Evolutionary conservation across 2,797 vertebrate species (phyloP).

Genomic region (Sebastes variabilis): DNA sequence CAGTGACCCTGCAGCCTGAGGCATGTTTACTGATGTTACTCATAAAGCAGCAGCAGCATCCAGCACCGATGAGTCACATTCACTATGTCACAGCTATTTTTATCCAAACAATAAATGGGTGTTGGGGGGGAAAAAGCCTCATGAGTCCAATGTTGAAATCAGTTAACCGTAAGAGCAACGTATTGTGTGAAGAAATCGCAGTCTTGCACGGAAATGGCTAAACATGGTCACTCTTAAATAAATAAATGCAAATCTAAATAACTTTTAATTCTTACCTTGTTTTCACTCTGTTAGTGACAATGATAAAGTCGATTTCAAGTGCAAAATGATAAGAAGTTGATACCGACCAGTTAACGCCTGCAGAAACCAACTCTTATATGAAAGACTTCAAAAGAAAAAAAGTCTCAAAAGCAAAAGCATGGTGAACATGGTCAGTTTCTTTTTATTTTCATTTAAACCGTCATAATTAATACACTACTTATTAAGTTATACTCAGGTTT

Average conservation of each 20-base stretch:
- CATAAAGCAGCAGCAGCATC: constrained; percentile 15
- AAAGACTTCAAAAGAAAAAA: too few species aligned
- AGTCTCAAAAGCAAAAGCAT: background rate
- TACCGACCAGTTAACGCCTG: too few species aligned
- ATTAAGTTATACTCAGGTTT: background rate
- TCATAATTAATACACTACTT: background rate
- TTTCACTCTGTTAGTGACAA: too few species aligned
- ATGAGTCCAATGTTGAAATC: background rate
- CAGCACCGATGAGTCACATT: constrained; percentile 22
- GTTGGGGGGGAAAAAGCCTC: background rate
- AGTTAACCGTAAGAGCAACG: background rate
- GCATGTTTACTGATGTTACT: constrained; percentile 6
- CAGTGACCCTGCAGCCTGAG: background rate
- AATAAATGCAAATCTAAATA: background rate
- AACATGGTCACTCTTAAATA: background rate
- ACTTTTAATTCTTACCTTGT: background rate
- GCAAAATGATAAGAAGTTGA: background rate
- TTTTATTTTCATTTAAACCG: background rate
- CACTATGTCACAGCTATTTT: constrained; percentile 28
- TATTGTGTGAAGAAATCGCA: background rate
- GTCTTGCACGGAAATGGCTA: too few species aligned
- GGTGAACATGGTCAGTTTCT: background rate
- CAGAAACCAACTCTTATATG: too few species aligned
- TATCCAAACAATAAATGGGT: background rate
- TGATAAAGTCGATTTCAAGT: background rate